Conservation (phyloP, 2,888 invertebrate genomes). For the Dynastes maya region DNA sequence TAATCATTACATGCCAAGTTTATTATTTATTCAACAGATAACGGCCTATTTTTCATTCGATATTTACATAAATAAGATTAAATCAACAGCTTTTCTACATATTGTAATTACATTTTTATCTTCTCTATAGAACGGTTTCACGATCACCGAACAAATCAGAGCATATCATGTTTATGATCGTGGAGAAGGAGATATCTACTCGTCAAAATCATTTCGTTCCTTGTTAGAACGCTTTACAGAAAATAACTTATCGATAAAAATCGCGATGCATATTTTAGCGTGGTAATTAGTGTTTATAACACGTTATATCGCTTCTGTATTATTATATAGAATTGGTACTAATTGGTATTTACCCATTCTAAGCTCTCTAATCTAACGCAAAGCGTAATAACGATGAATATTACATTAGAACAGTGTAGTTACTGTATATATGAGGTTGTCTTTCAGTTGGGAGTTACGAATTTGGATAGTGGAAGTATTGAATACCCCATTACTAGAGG, state of each 20-base stretch:
- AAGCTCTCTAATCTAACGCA: not conserved
- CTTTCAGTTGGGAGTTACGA: not conserved
- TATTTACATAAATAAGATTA: slow-evolving; percentile 32
- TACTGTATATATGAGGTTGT: not conserved
- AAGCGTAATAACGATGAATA: not conserved
- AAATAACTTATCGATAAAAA: slow-evolving; percentile 21
- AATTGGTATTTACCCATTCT: not conserved
- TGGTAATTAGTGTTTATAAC: not conserved
- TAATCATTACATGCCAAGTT: too few relatives aligned
- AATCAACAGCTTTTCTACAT: slow-evolving; percentile 31
- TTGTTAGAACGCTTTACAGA: slow-evolving; percentile 1
- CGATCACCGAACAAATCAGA: slow-evolving; percentile 13
- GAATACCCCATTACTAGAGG: not conserved
- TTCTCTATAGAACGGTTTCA: not conserved
- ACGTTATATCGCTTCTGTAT: not conserved
- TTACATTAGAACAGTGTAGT: not conserved
- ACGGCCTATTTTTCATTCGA: not conserved
- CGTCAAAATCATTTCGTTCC: not conserved
- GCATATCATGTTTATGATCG: not conserved
- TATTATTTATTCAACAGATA: not conserved
- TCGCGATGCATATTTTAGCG: not conserved
- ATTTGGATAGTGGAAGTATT: not conserved
- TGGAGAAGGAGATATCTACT: not conserved
- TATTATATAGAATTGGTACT: not conserved
- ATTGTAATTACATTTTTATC: slow-evolving; percentile 32